phyloP scores from a whole-genome alignment of 2,113 vertebrate genomes.

The Talpa occidentalis region DNA sequence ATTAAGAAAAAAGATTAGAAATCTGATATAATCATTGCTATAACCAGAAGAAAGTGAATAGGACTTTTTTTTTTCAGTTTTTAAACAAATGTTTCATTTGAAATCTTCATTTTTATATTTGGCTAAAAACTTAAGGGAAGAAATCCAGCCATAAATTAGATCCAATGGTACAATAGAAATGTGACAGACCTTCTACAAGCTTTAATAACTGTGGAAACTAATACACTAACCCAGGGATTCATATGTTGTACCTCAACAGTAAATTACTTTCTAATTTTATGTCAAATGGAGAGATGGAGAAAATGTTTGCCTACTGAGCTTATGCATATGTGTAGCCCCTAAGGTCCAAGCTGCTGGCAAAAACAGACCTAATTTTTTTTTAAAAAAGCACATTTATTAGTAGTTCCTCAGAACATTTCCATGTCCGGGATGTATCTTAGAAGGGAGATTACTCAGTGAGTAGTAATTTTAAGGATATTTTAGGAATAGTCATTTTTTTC shows the following conservation, averaged over 20 bases:
- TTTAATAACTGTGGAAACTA: constrained; percentile 48
- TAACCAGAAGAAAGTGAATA: not conserved
- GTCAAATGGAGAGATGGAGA: not conserved
- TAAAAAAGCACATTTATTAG: not conserved
- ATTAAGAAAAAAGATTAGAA: constrained; percentile 56
- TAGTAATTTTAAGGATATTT: not conserved
- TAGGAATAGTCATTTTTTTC: not conserved
- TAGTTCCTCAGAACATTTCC: not conserved
- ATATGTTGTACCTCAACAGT: not conserved
- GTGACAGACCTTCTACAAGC: not conserved
- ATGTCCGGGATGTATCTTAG: not conserved
- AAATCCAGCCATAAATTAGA: constrained; percentile 2
- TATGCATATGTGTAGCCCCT: not conserved
- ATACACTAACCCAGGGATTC: not conserved
- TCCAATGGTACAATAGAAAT: not conserved
- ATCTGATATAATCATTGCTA: not conserved
- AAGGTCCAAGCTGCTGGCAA: not conserved
- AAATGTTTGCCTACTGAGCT: not conserved
- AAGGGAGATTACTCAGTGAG: not conserved
- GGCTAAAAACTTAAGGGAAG: not conserved
- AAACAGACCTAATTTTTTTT: not conserved
- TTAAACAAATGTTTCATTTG: constrained; percentile 39
- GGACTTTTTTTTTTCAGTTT: not conserved
- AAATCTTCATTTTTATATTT: constrained; percentile 8
- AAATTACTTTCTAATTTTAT: constrained; percentile 57